Percentiles rank a stretch among this genome's conserved stretches.
Conservation (phyloP, 2,797 vertebrate species). For the Galaxias olidus region DNA sequence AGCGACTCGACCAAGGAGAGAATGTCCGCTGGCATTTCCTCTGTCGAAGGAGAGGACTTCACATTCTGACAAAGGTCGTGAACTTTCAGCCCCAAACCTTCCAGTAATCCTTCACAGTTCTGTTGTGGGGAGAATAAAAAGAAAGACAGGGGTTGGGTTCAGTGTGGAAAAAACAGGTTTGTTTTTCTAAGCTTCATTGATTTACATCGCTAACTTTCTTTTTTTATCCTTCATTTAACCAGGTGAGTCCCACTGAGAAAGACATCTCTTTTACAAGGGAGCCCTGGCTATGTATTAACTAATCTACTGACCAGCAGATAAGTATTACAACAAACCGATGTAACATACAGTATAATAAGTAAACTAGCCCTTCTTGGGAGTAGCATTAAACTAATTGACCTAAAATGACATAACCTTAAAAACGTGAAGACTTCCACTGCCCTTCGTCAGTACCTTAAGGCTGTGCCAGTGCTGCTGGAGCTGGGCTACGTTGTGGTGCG, state of each 20-base stretch:
- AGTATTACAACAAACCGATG: too few species aligned
- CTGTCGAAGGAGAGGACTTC: constrained; percentile 23
- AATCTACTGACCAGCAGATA: too few species aligned
- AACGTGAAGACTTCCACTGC: too few species aligned
- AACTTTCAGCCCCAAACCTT: constrained; percentile 60
- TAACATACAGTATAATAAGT: too few species aligned
- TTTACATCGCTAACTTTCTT: too few species aligned
- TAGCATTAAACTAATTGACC: too few species aligned
- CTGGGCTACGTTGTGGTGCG: constrained; percentile 60
- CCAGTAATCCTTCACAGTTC: constrained; percentile 67
- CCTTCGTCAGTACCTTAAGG: constrained; percentile 67
- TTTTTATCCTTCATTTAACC: too few species aligned
- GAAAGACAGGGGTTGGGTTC: background rate
- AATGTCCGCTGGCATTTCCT: constrained; percentile 60
- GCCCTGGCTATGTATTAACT: too few species aligned
- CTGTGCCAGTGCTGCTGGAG: constrained; percentile 74
- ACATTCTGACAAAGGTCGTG: constrained; percentile 61
- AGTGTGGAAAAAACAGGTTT: background rate
- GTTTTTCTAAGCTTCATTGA: background rate
- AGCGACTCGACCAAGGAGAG: constrained; percentile 53
- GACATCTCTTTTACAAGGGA: too few species aligned
- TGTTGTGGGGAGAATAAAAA: constrained; percentile 27
- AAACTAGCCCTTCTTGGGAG: too few species aligned
- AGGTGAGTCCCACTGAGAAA: too few species aligned
- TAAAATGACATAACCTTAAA: too few species aligned